A percentile compares a stretch with the other conserved stretches of the same genome.
Conservation (phyloP, 2,888 invertebrate genomes). For the Nymphalis urticae region DNA sequence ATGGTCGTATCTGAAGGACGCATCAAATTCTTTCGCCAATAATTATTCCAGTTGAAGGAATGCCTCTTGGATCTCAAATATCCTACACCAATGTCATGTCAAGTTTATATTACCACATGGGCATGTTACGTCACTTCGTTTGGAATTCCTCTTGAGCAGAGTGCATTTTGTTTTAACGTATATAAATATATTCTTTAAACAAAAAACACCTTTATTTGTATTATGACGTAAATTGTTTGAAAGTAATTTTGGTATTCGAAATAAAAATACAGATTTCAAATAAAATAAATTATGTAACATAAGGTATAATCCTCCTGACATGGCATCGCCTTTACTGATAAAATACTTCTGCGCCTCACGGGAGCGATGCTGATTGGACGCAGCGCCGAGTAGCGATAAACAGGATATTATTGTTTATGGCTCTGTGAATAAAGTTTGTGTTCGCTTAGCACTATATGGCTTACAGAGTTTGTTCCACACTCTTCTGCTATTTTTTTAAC, state of each 20-base stretch:
- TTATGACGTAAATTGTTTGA: too few species aligned
- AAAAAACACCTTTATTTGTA: too few species aligned
- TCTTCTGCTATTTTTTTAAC: slow-evolving; percentile 6
- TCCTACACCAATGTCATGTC: slow-evolving; percentile 7
- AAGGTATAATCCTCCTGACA: background rate
- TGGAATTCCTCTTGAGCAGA: too few species aligned
- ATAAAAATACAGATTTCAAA: too few species aligned
- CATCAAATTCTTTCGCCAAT: slow-evolving; percentile 25
- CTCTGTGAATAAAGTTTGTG: slow-evolving; percentile 46
- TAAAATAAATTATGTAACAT: too few species aligned
- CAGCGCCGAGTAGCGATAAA: slow-evolving; percentile 53
- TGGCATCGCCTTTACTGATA: slow-evolving; percentile 21
- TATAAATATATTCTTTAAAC: too few species aligned
- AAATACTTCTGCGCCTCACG: slow-evolving; percentile 56
- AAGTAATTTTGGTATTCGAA: too few species aligned
- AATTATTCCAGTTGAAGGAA: slow-evolving; percentile 22
- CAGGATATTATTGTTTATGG: slow-evolving; percentile 50
- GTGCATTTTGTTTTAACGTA: too few species aligned
- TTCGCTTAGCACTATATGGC: slow-evolving; percentile 26
- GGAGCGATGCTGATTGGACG: slow-evolving; percentile 62
- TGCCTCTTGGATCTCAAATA: slow-evolving; percentile 24
- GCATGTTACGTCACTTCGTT: background rate
- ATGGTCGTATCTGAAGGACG: slow-evolving; percentile 30
- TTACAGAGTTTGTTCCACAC: slow-evolving; percentile 19
- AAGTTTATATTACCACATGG: background rate